Evolutionary conservation across 2,113 vertebrate genomes (phyloP), one percentile per base, ranked within the genome.

Genomic region (Chloebia gouldiae): DNA sequence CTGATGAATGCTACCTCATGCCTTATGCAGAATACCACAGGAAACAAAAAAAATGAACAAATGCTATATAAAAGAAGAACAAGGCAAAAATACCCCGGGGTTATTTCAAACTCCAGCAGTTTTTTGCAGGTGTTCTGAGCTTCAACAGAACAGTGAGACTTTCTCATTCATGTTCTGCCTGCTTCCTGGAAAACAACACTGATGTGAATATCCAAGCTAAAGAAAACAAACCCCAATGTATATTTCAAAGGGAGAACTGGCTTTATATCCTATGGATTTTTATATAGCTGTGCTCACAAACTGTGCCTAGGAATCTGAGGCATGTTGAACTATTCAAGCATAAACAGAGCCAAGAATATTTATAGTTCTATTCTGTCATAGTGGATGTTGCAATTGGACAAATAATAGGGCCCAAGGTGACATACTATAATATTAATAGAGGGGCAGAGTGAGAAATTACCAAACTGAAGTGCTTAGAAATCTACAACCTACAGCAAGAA

Each of bases 311-410:
- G 76, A 68, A 91, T 96, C 65, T 86, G 85, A 85, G 93, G 61
- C 89, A 91, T 63, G 80, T 82, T 96, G 70, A 96, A 70, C 87
- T 96, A 83, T 87, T 91, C 87, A 91, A 95, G 83, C 86, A 88
- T 86, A 96, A 91, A 86, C 50, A 90, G 60, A 92, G 90, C 91
- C 90, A 89, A 96, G 93, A 93, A 94, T 97, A 96, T 96, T 95
- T 94, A 97, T 94, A 91, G 95, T 86, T 90, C 84, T 87, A 84
- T 93, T 93, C 86, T 91, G 86, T 85, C 78, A 90, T 44, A 78
- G 76, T 93, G 75, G 70, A 73, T 87, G 63, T 76, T 81, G 69
- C 86, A 93, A 92, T 44, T 1, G 20, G 87, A 87, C 85, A 89
- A 96, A 96, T 93, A 96, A 90, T 24, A 81, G 69, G 56, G 69